These are phyloP conservation scores for Burhinus bistriatus DNA, from an alignment of 2,113 vertebrate species.

Conservation along the genomic window DNA sequence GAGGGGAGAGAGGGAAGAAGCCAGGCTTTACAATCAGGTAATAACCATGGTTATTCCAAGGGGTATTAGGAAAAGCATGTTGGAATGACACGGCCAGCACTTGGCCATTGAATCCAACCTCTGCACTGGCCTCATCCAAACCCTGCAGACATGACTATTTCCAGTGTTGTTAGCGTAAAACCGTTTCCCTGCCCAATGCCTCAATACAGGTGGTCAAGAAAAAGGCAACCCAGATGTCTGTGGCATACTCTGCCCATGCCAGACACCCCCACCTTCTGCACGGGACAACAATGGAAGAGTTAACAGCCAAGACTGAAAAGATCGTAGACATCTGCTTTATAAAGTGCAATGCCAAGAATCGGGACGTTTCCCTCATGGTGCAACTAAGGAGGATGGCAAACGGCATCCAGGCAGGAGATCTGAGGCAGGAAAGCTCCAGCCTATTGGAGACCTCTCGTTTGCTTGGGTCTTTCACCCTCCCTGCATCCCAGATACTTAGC, in stretches of 20 bases:
- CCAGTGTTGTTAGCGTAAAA: neutral
- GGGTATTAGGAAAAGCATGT: accelerated
- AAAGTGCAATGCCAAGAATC: neutral
- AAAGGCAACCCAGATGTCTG: neutral
- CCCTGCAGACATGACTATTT: neutral
- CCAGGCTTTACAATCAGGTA: neutral
- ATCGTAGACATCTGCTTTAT: too few relatives aligned
- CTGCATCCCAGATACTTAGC: conserved; percentile 6
- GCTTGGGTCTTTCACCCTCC: neutral
- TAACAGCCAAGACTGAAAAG: neutral
- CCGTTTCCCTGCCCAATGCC: neutral
- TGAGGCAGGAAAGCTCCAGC: neutral
- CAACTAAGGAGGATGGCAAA: neutral
- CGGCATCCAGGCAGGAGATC: neutral
- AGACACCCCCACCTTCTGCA: neutral
- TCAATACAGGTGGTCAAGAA: neutral
- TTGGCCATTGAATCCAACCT: neutral
- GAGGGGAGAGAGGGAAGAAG: neutral
- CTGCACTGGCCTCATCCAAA: neutral
- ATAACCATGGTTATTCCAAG: neutral
- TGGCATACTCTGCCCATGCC: accelerated
- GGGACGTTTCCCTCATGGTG: neutral
- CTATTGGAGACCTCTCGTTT: conserved; percentile 4
- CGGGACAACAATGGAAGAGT: accelerated
- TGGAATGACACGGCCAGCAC: neutral